phyloP scores from a whole-genome alignment of 1,140 invertebrate species.

The Cotesia glomerata region DNA sequence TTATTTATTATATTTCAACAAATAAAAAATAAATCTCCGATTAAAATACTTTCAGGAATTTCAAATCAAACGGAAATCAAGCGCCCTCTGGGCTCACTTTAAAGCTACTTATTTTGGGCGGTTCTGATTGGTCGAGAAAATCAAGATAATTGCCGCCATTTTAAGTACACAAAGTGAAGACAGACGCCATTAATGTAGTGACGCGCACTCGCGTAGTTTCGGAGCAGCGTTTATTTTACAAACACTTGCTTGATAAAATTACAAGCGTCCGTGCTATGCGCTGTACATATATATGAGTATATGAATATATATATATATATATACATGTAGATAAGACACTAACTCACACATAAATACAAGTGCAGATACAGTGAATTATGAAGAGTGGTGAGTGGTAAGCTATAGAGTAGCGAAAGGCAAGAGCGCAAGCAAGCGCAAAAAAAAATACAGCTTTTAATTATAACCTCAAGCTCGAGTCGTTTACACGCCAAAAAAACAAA shows the following conservation, averaged over 20 bases:
- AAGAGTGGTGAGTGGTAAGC: too few relatives aligned
- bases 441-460: constrained; percentile 43
- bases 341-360: background rate
- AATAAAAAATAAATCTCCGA: too few relatives aligned
- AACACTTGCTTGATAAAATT: constrained; percentile 36
- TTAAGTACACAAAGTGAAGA: too few relatives aligned
- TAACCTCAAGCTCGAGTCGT: constrained; percentile 35
- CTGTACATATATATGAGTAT: constrained; percentile 38
- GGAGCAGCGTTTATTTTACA: constrained; percentile 38
- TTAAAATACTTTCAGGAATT: too few relatives aligned
- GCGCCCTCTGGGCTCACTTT: too few relatives aligned
- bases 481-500: background rate
- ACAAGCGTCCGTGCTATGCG: constrained; percentile 21
- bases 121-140: background rate
- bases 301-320: background rate
- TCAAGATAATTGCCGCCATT: background rate
- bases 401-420: too few relatives aligned
- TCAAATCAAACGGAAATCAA: too few relatives aligned
- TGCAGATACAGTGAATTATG: background rate
- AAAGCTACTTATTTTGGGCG: too few relatives aligned
- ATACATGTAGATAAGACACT: too few relatives aligned
- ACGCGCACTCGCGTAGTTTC: constrained; percentile 25
- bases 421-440: constrained; percentile 20
- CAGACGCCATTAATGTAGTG: background rate
- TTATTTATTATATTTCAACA: too few relatives aligned